Conservation (phyloP, 2,797 vertebrate genomes). For the Oreochromis mossambicus region DNA sequence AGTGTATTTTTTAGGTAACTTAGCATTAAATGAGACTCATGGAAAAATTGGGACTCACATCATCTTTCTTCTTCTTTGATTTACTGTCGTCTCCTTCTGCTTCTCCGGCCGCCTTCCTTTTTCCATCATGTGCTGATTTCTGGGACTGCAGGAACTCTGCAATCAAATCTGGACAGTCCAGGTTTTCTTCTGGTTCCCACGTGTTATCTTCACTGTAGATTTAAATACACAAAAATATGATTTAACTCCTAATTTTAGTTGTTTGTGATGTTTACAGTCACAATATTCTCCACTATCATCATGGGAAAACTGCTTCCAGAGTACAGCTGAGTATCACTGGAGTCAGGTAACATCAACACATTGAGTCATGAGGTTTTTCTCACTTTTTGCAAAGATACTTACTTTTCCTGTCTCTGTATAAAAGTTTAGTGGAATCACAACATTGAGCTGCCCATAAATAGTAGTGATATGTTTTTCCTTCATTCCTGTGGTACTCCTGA, state of each 20-base stretch:
- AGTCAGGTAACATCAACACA: neutral
- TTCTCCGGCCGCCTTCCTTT: conserved; percentile 87
- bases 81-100: conserved; percentile 89
- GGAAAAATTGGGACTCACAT: conserved; percentile 72
- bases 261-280: neutral
- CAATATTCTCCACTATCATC: neutral
- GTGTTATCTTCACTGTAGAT: conserved; percentile 91
- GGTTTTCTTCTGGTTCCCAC: conserved; percentile 97
- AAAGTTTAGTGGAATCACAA: neutral
- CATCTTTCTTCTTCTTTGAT: conserved; percentile 96
- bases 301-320: neutral
- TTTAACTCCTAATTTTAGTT: neutral
- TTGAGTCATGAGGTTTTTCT: neutral
- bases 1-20: neutral
- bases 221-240: neutral
- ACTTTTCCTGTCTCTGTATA: neutral
- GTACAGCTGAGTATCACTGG: neutral
- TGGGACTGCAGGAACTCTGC: conserved; percentile 95
- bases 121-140: conserved; percentile 87
- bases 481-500: neutral
- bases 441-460: neutral
- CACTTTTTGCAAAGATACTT: neutral
- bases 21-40: neutral
- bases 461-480: too few species aligned
- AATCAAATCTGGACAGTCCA: conserved; percentile 96